Evolutionary conservation across 2,797 vertebrate genomes (phyloP).

Genomic region (Sphenodon punctatus): DNA sequence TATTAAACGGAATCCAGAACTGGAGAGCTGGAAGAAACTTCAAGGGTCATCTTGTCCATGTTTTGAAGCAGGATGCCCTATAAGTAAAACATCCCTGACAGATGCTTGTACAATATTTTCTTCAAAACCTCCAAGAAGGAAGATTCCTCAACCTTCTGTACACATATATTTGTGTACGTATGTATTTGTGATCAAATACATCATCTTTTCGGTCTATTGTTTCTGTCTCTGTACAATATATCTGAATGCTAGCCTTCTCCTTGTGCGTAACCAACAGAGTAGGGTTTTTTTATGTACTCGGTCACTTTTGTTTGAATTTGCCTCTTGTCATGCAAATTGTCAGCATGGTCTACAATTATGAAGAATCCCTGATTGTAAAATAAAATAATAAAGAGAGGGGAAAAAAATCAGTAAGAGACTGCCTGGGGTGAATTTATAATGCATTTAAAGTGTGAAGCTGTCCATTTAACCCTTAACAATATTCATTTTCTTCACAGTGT

Average conservation of each 20-base stretch:
- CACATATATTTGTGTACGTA: neutral
- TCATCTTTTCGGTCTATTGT: accelerated
- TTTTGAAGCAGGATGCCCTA: too few species aligned
- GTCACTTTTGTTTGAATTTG: constrained; percentile 57
- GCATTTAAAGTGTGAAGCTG: constrained; percentile 55
- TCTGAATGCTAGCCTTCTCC: neutral
- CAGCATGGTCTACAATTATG: constrained; percentile 41
- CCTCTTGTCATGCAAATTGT: constrained; percentile 46
- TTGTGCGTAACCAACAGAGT: neutral
- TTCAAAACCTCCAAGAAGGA: too few species aligned
- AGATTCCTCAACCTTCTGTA: too few species aligned
- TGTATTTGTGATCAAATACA: neutral
- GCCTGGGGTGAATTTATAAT: constrained; percentile 61
- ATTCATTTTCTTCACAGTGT: constrained; percentile 64
- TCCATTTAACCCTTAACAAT: constrained; percentile 66
- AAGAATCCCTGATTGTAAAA: constrained; percentile 62
- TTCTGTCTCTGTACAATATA: neutral
- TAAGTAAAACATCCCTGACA: too few species aligned
- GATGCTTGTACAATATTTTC: too few species aligned
- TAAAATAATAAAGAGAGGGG: constrained; percentile 62
- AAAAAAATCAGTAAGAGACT: constrained; percentile 40
- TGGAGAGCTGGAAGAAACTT: too few species aligned
- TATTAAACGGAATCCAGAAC: too few species aligned
- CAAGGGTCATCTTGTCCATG: too few species aligned
- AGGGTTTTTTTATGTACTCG: neutral